phyloP scores from a whole-genome alignment of 2,797 vertebrate genomes.

The Thunnus albacares region DNA sequence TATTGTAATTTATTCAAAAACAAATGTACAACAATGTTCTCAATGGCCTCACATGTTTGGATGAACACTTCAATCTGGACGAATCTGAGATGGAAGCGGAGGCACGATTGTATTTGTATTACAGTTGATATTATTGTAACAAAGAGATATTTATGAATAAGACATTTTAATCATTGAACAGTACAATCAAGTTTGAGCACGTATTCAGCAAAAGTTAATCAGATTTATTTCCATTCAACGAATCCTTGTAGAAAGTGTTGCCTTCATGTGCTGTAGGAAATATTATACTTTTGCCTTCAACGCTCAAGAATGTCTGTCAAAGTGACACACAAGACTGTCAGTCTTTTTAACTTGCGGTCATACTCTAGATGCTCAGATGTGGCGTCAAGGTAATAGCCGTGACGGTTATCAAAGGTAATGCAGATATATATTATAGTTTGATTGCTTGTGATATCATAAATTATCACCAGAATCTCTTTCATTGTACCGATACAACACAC shows the following conservation, averaged over 20 bases:
- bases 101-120: background rate
- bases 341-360: background rate
- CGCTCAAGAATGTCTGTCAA: background rate
- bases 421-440: background rate
- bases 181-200: background rate
- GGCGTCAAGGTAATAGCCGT: background rate
- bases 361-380: background rate
- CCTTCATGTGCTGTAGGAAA: conserved; percentile 10
- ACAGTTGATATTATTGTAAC: background rate
- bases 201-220: background rate
- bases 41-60: background rate
- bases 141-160: background rate
- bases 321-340: background rate
- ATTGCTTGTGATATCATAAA: background rate
- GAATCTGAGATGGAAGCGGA: conserved; percentile 8
- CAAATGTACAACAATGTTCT: background rate
- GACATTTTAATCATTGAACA: background rate
- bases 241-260: background rate
- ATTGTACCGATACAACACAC: background rate
- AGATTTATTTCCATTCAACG: background rate
- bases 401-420: background rate
- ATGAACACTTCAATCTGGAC: background rate
- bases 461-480: rapidly evolving
- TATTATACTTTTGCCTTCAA: rapidly evolving
- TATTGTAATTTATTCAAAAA: background rate